Evolutionary conservation across 2,113 vertebrate genomes (phyloP), one percentile per base, ranked within the genome.

Genomic region (Cyrtonyx montezumae): DNA sequence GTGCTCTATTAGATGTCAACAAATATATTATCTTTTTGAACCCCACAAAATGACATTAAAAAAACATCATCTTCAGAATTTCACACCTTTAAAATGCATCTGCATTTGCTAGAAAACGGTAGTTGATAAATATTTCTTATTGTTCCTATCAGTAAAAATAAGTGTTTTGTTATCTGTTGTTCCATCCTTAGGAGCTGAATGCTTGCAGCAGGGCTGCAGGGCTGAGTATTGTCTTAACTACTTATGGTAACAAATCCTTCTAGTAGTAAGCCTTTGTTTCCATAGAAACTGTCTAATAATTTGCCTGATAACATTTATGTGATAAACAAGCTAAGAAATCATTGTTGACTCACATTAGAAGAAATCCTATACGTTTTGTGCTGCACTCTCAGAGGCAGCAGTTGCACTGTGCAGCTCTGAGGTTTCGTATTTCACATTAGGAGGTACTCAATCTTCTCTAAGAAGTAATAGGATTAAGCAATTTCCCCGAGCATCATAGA

Each of bases 321-420:
- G 92, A 97, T 79, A 96, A 97, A 97, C 97, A 97, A 96, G 92
- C 94, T 75, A 58, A 96, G 94, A 97, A 94, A 96, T 94, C 80
- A 95, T 79, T 93, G 90, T 94, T 97, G 94, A 97, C 90, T 97
- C 73, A 75, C 92, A 81, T 90, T 75, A 95, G 91, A 96, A 87
- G 78, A 91, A 95, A 94, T 84, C 62, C 75, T 93, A 97, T 86
- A 91, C 56, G 40, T 93, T 94, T 79, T 82, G n/a, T 51, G 85
- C 61, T 75, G 66, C 92, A 69, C 79, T 95, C 46, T 93, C 56
- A 30, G 73, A 84, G 59, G 68, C 83, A 80, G 73, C 58, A 79
- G 79, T 89, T 89, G 87, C 87, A 49, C 40, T 62, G 55, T 63
- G 87, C 37, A 32, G 80, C 84, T 96, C 88, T 74, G 85, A 96